Conservation (phyloP, 2,888 invertebrate genomes). For the Helleia helle region DNA sequence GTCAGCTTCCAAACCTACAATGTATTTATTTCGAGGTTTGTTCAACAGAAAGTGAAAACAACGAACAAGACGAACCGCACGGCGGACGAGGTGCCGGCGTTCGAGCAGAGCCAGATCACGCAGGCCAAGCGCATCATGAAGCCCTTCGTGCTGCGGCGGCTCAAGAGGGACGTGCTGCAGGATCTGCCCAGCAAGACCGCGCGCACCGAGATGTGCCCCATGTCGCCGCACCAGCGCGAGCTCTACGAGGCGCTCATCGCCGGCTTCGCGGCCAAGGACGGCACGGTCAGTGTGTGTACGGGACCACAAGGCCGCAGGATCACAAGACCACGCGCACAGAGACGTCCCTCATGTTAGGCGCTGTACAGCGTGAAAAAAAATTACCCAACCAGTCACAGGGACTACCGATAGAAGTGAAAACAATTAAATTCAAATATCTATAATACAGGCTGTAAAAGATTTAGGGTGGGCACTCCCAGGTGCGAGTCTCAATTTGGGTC, state of each 20-base stretch:
- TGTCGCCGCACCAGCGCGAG: constrained; percentile 82
- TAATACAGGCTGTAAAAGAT: no score
- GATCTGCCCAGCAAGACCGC: constrained; percentile 90
- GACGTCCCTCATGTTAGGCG: no score
- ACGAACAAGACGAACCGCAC: constrained; percentile 56
- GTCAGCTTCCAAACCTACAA: no score
- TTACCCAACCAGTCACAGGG: no score
- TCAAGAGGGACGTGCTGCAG: constrained; percentile 89
- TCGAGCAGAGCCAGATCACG: constrained; percentile 91
- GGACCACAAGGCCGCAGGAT: background rate
- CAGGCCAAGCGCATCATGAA: constrained; percentile 97
- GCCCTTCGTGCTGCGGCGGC: constrained; percentile 91
- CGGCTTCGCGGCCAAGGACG: constrained; percentile 77
- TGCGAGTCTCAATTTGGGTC: no score
- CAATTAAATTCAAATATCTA: no score
- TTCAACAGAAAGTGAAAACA: constrained; percentile 67
- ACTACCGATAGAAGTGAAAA: no score
- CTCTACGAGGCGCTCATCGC: constrained; percentile 84
- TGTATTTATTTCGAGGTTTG: no score
- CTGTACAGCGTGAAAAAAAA: no score
- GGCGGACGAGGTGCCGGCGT: constrained; percentile 77
- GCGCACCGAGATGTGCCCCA: constrained; percentile 72
- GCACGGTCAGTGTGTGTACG: constrained; percentile 50
- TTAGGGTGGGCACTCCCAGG: no score
- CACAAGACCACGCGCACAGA: no score